Conservation (phyloP, 2,797 vertebrate genomes). For the Ibycter americanus region DNA sequence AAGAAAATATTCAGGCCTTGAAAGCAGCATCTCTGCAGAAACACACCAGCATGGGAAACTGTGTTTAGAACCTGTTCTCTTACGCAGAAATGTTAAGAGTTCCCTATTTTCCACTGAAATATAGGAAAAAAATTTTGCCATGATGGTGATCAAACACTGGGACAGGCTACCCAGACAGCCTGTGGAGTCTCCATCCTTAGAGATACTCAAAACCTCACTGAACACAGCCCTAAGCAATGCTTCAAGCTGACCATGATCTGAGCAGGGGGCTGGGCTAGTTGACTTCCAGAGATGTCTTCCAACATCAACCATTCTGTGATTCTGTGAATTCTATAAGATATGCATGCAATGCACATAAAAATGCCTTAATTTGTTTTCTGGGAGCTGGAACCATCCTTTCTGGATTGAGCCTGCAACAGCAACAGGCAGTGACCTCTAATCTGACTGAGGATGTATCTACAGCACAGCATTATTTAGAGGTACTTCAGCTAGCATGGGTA, state of each 20-base stretch:
- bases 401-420: not conserved
- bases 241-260: not conserved
- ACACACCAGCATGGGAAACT: not conserved
- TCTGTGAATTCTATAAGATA: not conserved
- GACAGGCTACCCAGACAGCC: not conserved
- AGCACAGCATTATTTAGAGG: not conserved
- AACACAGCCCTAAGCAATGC: not conserved
- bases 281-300: not conserved
- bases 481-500: not conserved
- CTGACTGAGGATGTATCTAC: not conserved
- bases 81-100: accelerated
- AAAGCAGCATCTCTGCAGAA: not conserved
- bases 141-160: not conserved
- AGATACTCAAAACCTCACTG: not conserved
- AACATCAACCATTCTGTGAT: not conserved
- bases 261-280: not conserved
- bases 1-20: not conserved
- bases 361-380: not conserved
- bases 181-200: no score
- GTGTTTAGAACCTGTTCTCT: not conserved
- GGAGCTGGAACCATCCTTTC: not conserved
- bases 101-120: not conserved
- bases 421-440: not conserved
- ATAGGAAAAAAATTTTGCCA: not conserved
- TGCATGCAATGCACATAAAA: not conserved